Conservation (phyloP, 2,888 invertebrate species). For the Fissipunctia ypsillon region DNA sequence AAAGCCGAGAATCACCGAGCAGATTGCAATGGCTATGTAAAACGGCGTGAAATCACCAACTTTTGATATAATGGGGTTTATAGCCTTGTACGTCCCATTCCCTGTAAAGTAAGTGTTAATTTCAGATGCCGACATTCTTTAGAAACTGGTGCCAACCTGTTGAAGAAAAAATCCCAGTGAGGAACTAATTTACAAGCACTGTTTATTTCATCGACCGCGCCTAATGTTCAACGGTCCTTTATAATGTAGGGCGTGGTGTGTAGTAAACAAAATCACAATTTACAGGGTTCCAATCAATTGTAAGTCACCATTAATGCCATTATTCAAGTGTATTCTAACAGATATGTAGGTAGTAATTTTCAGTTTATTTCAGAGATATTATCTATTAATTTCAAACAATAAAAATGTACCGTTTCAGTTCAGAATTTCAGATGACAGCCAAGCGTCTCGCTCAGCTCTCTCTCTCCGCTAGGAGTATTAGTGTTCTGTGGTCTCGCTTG, state of each 20-base stretch:
- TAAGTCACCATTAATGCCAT: not conserved
- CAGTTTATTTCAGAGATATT: constrained; percentile 23
- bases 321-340: not conserved
- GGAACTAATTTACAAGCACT: constrained; percentile 51
- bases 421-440: constrained; percentile 33
- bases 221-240: constrained; percentile 31
- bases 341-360: not conserved
- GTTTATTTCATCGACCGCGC: constrained; percentile 35
- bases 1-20: constrained; percentile 93
- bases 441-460: no score
- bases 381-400: not conserved
- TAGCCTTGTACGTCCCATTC: constrained; percentile 82
- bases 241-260: constrained; percentile 56
- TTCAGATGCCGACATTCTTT: constrained; percentile 86
- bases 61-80: constrained; percentile 80
- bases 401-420: constrained; percentile 11
- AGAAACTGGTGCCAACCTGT: constrained; percentile 77
- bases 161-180: constrained; percentile 80
- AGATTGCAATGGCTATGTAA: constrained; percentile 95
- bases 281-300: not conserved
- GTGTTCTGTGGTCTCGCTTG: no score
- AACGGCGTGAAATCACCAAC: constrained; percentile 95
- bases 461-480: no score
- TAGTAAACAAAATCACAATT: not conserved
- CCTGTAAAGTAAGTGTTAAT: constrained; percentile 85